Evolutionary conservation across 2,113 vertebrate genomes (phyloP).

Genomic region (Anarhynchus alexandrinus): DNA sequence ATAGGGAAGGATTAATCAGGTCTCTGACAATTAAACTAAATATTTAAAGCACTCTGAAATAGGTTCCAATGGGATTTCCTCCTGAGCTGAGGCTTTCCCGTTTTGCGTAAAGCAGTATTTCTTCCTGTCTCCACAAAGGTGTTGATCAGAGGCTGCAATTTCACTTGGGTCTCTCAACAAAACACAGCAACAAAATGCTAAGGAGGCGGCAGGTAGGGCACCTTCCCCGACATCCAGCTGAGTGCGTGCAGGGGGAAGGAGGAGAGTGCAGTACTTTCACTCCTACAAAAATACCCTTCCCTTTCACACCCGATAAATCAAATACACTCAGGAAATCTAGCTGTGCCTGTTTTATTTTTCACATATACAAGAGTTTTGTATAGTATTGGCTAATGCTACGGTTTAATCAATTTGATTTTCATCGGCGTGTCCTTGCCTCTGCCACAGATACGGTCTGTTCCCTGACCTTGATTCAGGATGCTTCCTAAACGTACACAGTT

Average conservation of each 20-base stretch:
- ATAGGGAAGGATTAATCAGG: neutral
- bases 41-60: neutral
- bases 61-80: neutral
- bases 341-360: neutral
- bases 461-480: neutral
- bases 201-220: neutral
- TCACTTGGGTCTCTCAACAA: neutral
- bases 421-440: neutral
- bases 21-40: neutral
- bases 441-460: neutral
- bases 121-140: neutral
- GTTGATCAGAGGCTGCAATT: neutral
- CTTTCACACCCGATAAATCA: neutral
- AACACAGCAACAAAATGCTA: neutral
- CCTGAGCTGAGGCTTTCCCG: neutral
- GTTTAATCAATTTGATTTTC: neutral
- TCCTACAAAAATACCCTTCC: neutral
- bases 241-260: accelerated
- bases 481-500: neutral
- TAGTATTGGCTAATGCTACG: neutral
- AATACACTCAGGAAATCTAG: neutral
- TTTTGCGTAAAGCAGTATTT: neutral
- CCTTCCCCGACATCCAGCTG: neutral
- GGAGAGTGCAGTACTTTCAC: neutral
- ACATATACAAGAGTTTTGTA: neutral